Conservation (phyloP, 2,888 invertebrate species). For the Cephus rjabovi region DNA sequence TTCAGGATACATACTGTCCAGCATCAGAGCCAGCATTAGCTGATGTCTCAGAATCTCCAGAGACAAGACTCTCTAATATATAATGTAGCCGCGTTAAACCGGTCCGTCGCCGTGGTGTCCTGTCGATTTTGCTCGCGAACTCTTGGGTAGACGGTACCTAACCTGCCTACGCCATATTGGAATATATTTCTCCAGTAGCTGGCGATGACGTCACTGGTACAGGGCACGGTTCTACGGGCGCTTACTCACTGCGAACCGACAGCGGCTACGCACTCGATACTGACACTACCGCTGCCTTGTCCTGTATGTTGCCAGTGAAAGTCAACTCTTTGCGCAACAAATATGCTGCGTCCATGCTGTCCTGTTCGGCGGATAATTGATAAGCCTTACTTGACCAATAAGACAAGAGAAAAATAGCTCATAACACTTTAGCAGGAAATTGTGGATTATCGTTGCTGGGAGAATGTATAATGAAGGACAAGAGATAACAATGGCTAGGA, state of each 20-base stretch:
- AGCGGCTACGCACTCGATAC: neutral
- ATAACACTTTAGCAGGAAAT: neutral
- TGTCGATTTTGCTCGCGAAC: slow-evolving; percentile 42
- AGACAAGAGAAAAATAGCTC: neutral
- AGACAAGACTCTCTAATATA: neutral
- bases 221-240: slow-evolving; percentile 36
- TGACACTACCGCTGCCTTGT: neutral
- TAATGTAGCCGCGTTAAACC: slow-evolving; percentile 29
- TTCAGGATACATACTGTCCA: neutral
- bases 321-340: slow-evolving; percentile 61
- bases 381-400: neutral
- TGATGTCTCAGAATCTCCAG: neutral
- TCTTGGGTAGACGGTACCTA: slow-evolving; percentile 7
- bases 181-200: slow-evolving; percentile 18
- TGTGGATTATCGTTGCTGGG: neutral
- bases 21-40: neutral
- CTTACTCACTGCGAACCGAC: slow-evolving; percentile 34
- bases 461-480: neutral
- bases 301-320: slow-evolving; percentile 48
- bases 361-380: slow-evolving; percentile 35
- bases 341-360: slow-evolving; percentile 46
- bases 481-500: neutral
- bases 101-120: slow-evolving; percentile 41
- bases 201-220: slow-evolving; percentile 56
- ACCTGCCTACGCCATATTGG: slow-evolving; percentile 29